Evolutionary conservation across 2,113 vertebrate genomes (phyloP), one percentile per base, ranked within the genome.

Genomic region (Aphyosemion australe): DNA sequence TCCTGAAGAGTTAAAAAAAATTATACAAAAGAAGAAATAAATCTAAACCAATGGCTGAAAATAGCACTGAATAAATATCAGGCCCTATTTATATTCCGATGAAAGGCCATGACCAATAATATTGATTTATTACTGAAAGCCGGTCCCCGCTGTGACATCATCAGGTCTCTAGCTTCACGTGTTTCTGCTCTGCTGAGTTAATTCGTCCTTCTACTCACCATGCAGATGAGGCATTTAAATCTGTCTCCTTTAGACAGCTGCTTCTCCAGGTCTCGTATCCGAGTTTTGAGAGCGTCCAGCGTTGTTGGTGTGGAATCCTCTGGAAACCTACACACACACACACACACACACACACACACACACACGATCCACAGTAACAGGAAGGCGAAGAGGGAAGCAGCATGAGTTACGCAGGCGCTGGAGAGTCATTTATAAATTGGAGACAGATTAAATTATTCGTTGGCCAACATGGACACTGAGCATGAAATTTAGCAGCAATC

Each of bases 191-290:
- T 48, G 56, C 48, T 45, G 13, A 12, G 63, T 61, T 68, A 37
- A 37, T 37, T 8, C 6, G 34, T 37, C 34, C 6, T 37, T 9
- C 26, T 64, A 91, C 95, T 95, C 91, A 99, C 97, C 97, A 98
- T 98, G 92, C 97, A 99, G 92, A 99, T 98, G 86, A 99, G 96
- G 92, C 97, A 99, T 95, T 98, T 99, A 93, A 97, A 97, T 81
- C 96, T 94, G 92, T 98, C 95, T 88, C 96, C 97, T 90, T 96
- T 95, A 78, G 95, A 97, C 75, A 99, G 93, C 92, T 99, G 96
- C 90, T 96, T 95, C 92, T 99, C 97, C 91, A 99, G 93, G 88
- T 99, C 97, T 82, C 96, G 94, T 92, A 99, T 97, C 76, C 96
- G 95, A 89, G 93, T 94, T 92, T 98, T 99, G 90, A 99, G 92